Evolutionary conservation across 2,113 vertebrate genomes (phyloP).

Genomic region (Pterocles orientalis): DNA sequence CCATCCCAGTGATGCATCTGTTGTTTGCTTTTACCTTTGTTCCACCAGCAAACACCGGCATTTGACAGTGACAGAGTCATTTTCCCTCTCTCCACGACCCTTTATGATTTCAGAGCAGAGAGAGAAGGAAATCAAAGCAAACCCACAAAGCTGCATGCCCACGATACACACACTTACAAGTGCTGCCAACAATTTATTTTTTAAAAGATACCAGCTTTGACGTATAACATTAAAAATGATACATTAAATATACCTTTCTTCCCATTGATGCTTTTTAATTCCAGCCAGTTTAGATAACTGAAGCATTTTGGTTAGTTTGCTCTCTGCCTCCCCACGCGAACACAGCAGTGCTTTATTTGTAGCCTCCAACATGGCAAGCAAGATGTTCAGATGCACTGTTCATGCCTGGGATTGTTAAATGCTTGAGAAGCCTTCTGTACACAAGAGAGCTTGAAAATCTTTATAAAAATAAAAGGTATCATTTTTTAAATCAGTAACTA

Average conservation of each 20-base stretch:
- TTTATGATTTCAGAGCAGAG: not conserved
- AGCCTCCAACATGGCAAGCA: not conserved
- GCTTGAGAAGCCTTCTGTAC: not conserved
- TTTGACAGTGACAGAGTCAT: not conserved
- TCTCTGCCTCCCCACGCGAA: not conserved
- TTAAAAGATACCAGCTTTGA: not conserved
- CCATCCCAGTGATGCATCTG: not conserved
- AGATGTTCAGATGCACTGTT: not conserved
- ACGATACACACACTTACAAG: not conserved
- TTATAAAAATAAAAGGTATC: not conserved
- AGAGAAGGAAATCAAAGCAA: constrained; percentile 8
- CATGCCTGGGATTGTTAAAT: not conserved
- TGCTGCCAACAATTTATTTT: not conserved
- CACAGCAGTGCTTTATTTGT: not conserved
- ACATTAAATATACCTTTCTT: not conserved
- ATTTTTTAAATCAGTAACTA: constrained; percentile 6
- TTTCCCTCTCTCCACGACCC: not conserved
- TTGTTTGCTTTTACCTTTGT: not conserved
- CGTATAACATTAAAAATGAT: not conserved
- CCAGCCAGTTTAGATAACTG: not conserved
- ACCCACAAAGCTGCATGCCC: not conserved
- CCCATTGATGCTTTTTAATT: not conserved
- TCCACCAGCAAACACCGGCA: not conserved
- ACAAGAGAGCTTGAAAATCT: not conserved
- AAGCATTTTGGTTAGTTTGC: not conserved